Evolutionary conservation across 2,113 vertebrate genomes (phyloP), one percentile per base, ranked within the genome.

Genomic region (Zonotrichia leucophrys): DNA sequence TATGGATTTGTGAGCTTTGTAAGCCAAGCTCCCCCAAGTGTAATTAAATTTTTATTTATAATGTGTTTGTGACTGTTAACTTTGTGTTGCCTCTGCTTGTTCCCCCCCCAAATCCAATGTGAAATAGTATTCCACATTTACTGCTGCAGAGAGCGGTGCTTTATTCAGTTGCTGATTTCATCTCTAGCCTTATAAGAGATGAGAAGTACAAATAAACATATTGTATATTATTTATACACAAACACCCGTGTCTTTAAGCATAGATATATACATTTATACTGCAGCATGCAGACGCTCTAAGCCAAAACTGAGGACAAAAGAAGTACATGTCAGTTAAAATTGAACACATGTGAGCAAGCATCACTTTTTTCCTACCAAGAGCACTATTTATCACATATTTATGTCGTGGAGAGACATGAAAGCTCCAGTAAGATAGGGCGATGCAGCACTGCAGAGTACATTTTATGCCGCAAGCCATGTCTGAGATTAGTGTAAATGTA

Each of bases 11-110:
- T 96, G 97, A 97, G 98, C 97, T 97, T 97, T 97, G 97, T 94
- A 98, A 98, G 96, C 95, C 92, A 96, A 97, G 96, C 94, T 98
- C 97, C 96, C 97, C 82, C 96, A 98, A 95, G 97, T 96, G 97
- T 97, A 98, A 98, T 98, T 97, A 98, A 95, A 97, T 96, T 98
- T 98, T 98, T 98, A 98, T 98, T 98, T 98, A 97, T 97, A 98
- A 98, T 94, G 96, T 97, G 94, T 93, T 96, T 96, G 94, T 94
- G 97, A 97, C 96, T 97, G 95, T 94, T 98, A 97, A 97, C 96
- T 98, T 97, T 4, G 47, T 90, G 95, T 97, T 97, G 95, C 93
- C 72, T 94, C 79, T 94, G 96, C 95, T 90, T 95, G 72, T 90
- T 66, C 64, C 55, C 92, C 60, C 39, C 66, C 8, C 59, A 68